Evolutionary conservation across 2,888 invertebrate genomes (phyloP), one percentile per base, ranked within the genome.

Genomic region (Sarcophaga subvicina): DNA sequence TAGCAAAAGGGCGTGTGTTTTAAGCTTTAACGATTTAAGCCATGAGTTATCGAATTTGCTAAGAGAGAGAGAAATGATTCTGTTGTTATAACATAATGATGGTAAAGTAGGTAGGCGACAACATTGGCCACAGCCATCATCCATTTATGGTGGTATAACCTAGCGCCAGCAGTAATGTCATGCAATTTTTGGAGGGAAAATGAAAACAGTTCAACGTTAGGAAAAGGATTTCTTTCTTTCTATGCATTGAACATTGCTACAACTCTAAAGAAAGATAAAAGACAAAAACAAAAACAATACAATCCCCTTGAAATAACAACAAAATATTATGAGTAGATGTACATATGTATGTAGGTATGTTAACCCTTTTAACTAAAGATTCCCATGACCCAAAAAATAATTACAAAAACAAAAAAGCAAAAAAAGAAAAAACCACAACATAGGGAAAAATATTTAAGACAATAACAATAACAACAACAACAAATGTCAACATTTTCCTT

Each of bases 1-100:
- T 54, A 72, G 76, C 49, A 87, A 85, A 85, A 83, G 85, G 85
- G 83, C 88, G 83, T 85, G 85, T 83, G 71, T 85, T 37, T 69
- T 67, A 78, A 77, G 77, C 81, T 81, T 78, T 78, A 78, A 73
- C 69, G 45, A 73, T 78, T 72, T 75, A 82, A 82, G 75, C 78
- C 76, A 75, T 76, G 59, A 78, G 83, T 83, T 87, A 81, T 87
- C 67, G 62, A 69, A 70, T 82, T 75, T 59, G 72, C 69, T 78
- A 45, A 62, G 70, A 54, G 54, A 54, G 3, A 54, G 54, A 81
- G 37, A 37, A 8, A 37, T 37, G 37, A 37, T 54, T 72, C 66
- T 64, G 25, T 73, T 73, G 75, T 79, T 76, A 66, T 78, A 80
- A 67, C 70, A 79, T 82, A 73, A 77, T 73, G 27, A 70, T 49